Evolutionary conservation across 2,888 invertebrate genomes (phyloP), one percentile per base, ranked within the genome.

Genomic region (Fragum whitleyi): DNA sequence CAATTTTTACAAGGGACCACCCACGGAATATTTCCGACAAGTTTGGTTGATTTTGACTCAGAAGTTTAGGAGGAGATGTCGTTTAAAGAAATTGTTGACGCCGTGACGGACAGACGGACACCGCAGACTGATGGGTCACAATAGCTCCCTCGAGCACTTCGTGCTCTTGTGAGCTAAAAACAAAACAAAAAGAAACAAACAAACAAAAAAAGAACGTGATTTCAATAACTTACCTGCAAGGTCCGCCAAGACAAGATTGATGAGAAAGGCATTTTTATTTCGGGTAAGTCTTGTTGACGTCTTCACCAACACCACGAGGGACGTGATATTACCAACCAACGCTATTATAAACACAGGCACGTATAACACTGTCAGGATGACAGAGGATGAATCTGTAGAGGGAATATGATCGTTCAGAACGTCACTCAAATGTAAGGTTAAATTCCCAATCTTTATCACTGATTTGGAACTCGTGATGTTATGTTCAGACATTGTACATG

Each of bases 241-340:
- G 65, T 90, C 90, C 0, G 90, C 88, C 7, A 86, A 59, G 0
- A 88, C 88, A 74, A 90, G 82, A 68, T 90, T 90, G 53, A 86
- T 85, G 39, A 90, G 76, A 47, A 86, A 86, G 26, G 87, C 77
- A n/a, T 88, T 89, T 32, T 77, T 80, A 57, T 71, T 69, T 1
- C 80, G 72, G 16, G 67, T 42, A 28, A 57, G 75, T 29, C 67
- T 26, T 0, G 86, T 85, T 9, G 86, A 77, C 51, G 83, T 86
- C 59, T 87, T 81, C 1, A 75, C 59, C 19, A 90, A 79, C 42
- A 87, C 79, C 1, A 88, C 42, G 14, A 87, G 57, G 9, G 88
- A 83, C 23, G 78, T 71, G 0, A 83, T 62, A 62, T 90, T 90
- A 21, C 90, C 90, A 1, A 81, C 2, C 9, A 90, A 68, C 2